Evolutionary conservation across 2,797 vertebrate species (phyloP).

Genomic region (Podarcis siculus): DNA sequence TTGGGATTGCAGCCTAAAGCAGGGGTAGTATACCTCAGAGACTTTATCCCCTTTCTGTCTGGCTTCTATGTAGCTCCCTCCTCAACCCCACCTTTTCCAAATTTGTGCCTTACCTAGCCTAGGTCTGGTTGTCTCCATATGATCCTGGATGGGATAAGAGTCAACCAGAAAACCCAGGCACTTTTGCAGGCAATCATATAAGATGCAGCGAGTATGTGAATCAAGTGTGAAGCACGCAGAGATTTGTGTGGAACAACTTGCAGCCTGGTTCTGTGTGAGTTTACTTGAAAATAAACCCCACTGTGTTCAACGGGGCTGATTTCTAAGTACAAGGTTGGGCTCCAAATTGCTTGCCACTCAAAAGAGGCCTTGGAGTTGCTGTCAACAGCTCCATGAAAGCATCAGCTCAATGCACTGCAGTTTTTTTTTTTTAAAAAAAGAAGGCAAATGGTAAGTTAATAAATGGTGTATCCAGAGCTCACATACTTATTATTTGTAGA

Average conservation of each 20-base stretch:
- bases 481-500: background rate
- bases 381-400: background rate
- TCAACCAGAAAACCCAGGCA: background rate
- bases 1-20: background rate
- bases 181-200: background rate
- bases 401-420: background rate
- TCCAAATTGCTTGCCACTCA: background rate
- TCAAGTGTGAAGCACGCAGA: background rate
- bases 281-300: background rate
- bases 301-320: background rate
- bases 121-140: background rate
- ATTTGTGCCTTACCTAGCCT: background rate
- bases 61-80: background rate
- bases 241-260: background rate
- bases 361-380: background rate
- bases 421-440: background rate
- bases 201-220: background rate
- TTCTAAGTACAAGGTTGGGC: background rate
- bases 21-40: background rate
- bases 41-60: background rate
- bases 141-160: background rate
- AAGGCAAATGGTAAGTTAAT: background rate
- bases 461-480: background rate
- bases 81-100: background rate
- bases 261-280: background rate